These are phyloP conservation scores for Siphlonurus alternatus DNA, from an alignment of 2,888 invertebrate species.

Conservation along the genomic window DNA sequence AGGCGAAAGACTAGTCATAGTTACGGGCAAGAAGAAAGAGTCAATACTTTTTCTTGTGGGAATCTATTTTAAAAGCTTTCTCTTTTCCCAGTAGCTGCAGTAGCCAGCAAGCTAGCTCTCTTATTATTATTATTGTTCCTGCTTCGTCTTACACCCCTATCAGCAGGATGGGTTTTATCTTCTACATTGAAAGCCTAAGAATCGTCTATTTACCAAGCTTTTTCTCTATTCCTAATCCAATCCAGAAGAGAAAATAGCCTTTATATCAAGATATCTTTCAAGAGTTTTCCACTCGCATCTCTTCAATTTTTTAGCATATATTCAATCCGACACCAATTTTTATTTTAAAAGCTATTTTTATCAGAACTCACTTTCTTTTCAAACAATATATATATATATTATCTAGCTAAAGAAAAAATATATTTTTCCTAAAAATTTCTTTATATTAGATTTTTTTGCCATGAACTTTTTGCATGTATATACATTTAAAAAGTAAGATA, in stretches of 20 bases:
- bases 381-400: neutral
- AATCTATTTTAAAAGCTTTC: neutral
- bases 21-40: neutral
- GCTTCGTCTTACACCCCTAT: neutral
- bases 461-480: too few relatives aligned
- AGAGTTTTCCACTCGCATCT: neutral
- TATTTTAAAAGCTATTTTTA: neutral
- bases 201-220: constrained; percentile 2
- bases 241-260: neutral
- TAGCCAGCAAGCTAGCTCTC: neutral
- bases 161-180: neutral
- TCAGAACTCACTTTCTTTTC: neutral
- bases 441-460: too few relatives aligned
- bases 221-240: neutral
- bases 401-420: too few relatives aligned
- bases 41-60: neutral
- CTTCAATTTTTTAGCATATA: neutral
- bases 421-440: too few relatives aligned
- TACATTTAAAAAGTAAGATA: too few relatives aligned
- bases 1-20: neutral
- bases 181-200: neutral
- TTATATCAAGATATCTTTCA: neutral
- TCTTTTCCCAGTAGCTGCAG: too few relatives aligned
- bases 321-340: neutral
- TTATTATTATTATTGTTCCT: neutral